Conservation (phyloP, 2,113 vertebrate species). For the Esox niger region DNA sequence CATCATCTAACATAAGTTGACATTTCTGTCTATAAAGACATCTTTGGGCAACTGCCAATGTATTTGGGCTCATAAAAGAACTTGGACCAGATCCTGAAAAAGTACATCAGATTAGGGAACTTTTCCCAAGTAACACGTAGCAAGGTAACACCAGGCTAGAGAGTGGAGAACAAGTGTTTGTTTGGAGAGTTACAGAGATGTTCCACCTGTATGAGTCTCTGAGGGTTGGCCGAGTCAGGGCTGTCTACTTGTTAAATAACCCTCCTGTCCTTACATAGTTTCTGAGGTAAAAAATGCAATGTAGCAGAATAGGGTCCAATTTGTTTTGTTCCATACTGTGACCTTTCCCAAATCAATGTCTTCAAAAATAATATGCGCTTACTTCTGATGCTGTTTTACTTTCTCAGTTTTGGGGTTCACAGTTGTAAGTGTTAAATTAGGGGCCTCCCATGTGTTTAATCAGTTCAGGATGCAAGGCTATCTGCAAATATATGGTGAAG, state of each 20-base stretch:
- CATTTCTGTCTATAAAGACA: too few relatives aligned
- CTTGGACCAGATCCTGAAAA: not conserved
- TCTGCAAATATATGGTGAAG: too few relatives aligned
- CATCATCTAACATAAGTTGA: too few relatives aligned
- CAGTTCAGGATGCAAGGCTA: too few relatives aligned
- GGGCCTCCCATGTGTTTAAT: too few relatives aligned
- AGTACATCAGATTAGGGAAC: conserved; percentile 53
- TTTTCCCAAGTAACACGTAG: conserved; percentile 38
- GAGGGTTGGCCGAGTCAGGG: conserved; percentile 50
- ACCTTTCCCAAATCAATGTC: not conserved
- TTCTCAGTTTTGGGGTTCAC: too few relatives aligned
- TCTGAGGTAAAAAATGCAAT: conserved; percentile 44
- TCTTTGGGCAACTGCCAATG: too few relatives aligned
- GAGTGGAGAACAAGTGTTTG: conserved; percentile 42
- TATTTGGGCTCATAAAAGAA: too few relatives aligned
- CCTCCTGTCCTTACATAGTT: conserved; percentile 45
- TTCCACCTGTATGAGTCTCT: conserved; percentile 59
- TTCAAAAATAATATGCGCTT: too few relatives aligned
- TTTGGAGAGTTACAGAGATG: conserved; percentile 49
- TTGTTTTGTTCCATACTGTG: conserved; percentile 12
- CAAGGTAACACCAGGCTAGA: conserved; percentile 29
- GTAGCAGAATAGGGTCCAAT: conserved; percentile 39
- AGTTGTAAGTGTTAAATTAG: too few relatives aligned
- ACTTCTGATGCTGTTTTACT: too few relatives aligned
- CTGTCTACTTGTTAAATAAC: conserved; percentile 56